A percentile compares a stretch with the other conserved stretches of the same genome.
phyloP scores from a whole-genome alignment of 2,797 vertebrate species.

The Schizothorax lantsangensis region DNA sequence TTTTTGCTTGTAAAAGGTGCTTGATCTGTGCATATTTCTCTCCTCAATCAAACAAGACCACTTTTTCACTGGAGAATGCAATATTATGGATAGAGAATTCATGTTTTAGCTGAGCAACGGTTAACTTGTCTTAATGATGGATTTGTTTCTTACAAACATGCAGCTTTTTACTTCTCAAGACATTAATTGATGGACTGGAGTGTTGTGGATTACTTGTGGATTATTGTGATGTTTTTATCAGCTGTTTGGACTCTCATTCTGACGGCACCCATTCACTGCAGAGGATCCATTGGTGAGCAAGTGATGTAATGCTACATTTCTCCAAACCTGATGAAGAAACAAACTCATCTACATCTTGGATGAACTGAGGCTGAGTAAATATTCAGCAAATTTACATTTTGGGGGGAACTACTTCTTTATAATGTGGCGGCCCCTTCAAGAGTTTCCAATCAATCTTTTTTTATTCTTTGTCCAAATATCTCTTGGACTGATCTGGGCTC shows the following conservation, averaged over 20 bases:
- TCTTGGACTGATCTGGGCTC: constrained; percentile 45
- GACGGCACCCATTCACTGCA: neutral
- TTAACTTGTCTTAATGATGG: neutral
- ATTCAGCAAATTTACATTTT: neutral
- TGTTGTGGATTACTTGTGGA: neutral
- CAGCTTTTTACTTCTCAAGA: neutral
- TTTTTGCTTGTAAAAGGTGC: neutral
- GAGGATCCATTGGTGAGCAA: neutral
- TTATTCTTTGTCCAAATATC: constrained; percentile 30
- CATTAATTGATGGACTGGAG: neutral
- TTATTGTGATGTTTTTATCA: neutral
- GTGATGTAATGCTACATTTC: neutral
- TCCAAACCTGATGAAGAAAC: neutral
- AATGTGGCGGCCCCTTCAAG: neutral
- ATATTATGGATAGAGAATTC: neutral
- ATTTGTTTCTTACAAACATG: neutral
- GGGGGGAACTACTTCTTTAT: neutral
- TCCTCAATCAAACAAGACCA: neutral
- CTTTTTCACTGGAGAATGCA: neutral
- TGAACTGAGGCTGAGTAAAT: neutral
- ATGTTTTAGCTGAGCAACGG: neutral
- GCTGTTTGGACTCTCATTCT: neutral
- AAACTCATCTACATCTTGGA: neutral
- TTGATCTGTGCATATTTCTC: neutral
- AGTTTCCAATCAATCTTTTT: constrained; percentile 31